Percentiles rank a stretch among this genome's conserved stretches.
phyloP scores from a whole-genome alignment of 1,140 invertebrate species.

The Aphelenchoides besseyi region DNA sequence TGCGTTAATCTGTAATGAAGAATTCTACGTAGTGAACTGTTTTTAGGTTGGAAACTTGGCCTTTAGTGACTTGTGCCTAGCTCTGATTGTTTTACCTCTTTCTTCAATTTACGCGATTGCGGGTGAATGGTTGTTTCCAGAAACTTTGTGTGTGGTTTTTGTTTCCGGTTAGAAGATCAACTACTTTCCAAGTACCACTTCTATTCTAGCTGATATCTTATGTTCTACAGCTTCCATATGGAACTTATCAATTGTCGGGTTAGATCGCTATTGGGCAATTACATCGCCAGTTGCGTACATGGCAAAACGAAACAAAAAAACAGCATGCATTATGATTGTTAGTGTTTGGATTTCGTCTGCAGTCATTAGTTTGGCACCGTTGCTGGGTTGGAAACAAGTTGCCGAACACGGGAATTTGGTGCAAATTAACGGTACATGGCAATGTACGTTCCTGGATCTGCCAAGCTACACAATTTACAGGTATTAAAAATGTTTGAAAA shows the following conservation, averaged over 20 bases:
- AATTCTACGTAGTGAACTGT: too few relatives aligned
- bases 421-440: constrained; percentile 49
- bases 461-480: too few relatives aligned
- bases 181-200: constrained; percentile 18
- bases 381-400: constrained; percentile 62
- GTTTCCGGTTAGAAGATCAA: constrained; percentile 51
- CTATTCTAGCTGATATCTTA: constrained; percentile 57
- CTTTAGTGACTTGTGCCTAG: constrained; percentile 61
- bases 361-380: constrained; percentile 56
- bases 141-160: constrained; percentile 60
- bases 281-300: constrained; percentile 60
- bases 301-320: constrained; percentile 55
- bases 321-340: constrained; percentile 59
- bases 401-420: constrained; percentile 52
- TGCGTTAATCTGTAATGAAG: too few relatives aligned
- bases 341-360: constrained; percentile 59
- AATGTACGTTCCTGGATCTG: constrained; percentile 41
- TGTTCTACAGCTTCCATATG: constrained; percentile 62
- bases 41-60: constrained; percentile 60
- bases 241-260: constrained; percentile 55
- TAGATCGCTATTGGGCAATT: constrained; percentile 60
- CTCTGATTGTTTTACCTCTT: constrained; percentile 56
- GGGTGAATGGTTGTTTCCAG: constrained; percentile 60
- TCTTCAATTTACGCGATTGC: constrained; percentile 62
- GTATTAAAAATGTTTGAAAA: too few relatives aligned